Evolutionary conservation across 1,140 invertebrate species (phyloP).

Genomic region (Phocides pigmalion): DNA sequence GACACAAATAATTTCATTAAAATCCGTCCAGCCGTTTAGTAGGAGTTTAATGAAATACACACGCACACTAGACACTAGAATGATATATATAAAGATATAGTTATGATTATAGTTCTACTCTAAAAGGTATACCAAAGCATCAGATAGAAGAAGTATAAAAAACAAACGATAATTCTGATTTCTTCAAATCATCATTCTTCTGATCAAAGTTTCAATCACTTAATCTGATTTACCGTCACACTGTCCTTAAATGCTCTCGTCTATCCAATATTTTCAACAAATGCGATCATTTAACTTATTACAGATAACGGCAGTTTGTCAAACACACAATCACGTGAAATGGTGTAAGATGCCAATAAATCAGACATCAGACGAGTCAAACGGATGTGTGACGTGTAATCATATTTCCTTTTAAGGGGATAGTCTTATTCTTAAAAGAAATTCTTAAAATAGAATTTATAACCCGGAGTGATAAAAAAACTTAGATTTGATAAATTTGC

Average conservation of each 20-base stretch:
- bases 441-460: neutral
- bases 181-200: no score
- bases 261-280: constrained; percentile 23
- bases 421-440: neutral
- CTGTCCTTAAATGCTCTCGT: neutral
- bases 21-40: no score
- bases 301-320: constrained; percentile 29
- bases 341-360: constrained; percentile 36
- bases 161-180: no score
- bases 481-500: no score
- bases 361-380: constrained; percentile 33
- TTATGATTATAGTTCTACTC: no score
- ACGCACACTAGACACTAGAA: no score
- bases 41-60: no score
- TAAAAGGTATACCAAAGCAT: no score
- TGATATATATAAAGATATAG: no score
- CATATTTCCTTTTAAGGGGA: constrained; percentile 38
- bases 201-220: constrained; percentile 9
- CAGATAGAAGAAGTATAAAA: no score
- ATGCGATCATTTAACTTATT: constrained; percentile 30
- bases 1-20: no score
- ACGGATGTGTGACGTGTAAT: constrained; percentile 16
- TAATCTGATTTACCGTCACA: neutral
- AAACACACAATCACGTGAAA: constrained; percentile 38
- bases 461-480: no score